Percentiles rank a stretch among this genome's conserved stretches.
phyloP scores from a whole-genome alignment of 2,797 vertebrate genomes.

The Argentina silus region DNA sequence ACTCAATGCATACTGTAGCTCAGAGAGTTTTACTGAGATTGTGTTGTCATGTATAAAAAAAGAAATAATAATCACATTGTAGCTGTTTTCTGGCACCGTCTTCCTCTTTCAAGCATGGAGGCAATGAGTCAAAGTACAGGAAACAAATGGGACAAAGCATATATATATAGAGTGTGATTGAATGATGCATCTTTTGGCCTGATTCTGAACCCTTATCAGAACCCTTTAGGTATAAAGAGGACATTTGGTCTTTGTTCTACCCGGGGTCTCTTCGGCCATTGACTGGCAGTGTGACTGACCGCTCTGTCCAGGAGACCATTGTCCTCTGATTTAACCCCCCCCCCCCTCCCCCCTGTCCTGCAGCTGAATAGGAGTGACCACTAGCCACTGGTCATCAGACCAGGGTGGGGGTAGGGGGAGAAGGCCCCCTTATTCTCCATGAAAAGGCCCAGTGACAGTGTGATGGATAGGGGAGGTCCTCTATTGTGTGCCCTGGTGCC shows the following conservation, averaged over 20 bases:
- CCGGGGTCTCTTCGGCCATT: slow-evolving; percentile 54
- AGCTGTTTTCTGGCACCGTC: not conserved
- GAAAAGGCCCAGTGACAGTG: slow-evolving; percentile 64
- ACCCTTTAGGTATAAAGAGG: slow-evolving; percentile 33
- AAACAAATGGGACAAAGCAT: not conserved
- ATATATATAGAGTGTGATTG: not conserved
- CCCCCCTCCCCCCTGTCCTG: slow-evolving; percentile 51
- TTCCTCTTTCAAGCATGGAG: not conserved
- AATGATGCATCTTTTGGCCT: slow-evolving; percentile 29
- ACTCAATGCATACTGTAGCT: not conserved
- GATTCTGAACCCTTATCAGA: slow-evolving; percentile 1
- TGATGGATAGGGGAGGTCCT: slow-evolving; percentile 72
- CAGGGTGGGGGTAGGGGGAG: slow-evolving; percentile 30
- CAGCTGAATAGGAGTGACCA: slow-evolving; percentile 69
- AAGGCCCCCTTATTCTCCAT: slow-evolving; percentile 47
- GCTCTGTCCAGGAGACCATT: slow-evolving; percentile 54
- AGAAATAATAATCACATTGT: not conserved
- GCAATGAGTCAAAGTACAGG: not conserved
- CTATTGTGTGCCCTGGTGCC: slow-evolving; percentile 49
- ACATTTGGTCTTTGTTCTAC: slow-evolving; percentile 60
- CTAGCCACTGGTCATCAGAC: slow-evolving; percentile 70
- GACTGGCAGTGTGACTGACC: slow-evolving; percentile 58
- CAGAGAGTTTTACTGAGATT: not conserved
- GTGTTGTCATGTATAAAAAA: not conserved
- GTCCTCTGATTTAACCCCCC: slow-evolving; percentile 60